Base-by-base conservation (phyloP, 2,888 invertebrate genomes). In the Pachliopta kotzebuea region DNA sequence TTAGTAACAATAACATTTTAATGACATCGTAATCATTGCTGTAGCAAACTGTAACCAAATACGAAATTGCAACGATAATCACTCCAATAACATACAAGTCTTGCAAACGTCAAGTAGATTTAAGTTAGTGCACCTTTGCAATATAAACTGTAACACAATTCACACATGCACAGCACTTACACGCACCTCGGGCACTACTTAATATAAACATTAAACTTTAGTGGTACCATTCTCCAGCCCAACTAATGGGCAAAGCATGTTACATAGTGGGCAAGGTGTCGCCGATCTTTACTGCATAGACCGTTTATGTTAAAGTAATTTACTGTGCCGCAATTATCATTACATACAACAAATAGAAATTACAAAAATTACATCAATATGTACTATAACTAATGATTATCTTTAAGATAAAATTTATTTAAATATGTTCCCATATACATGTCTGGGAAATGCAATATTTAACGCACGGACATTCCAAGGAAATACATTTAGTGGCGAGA, bases 171-270 rank as follows among this genome's bases (percentile, higher is more conserved):
- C 67, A 68, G 63, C 68, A 69, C 65, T 58, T 58, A 65, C 69
- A 68, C 68, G 60, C 60, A 60, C 50, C 67, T 52, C 59, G 69
- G 56, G 68, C 66, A 71, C 71, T 74, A 73, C 73, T 75, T 76
- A 79, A 85, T 83, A 85, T 88, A 88, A 88, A 89, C 86, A 88
- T 88, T 83, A 81, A 85, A 84, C 79, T 88, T 90, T 84, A 90
- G 74, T 81, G 72, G 74, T 69, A 71, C 78, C 77, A 76, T 83
- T 81, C 80, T 73, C 71, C 72, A 74, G 72, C 70, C 72, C 71
- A 77, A 80, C 89, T 92, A 92, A 92, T 92, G 92, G 91, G 80
- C 75, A 87, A 92, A 92, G 79, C 92, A 79, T 92, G 92, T 87
- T 79, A 78, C 83, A 78, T 77, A 80, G 79, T 81, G 76, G 72